Base-by-base conservation (phyloP, 2,113 vertebrate species). In the Dolichallabes microphthalmus region DNA sequence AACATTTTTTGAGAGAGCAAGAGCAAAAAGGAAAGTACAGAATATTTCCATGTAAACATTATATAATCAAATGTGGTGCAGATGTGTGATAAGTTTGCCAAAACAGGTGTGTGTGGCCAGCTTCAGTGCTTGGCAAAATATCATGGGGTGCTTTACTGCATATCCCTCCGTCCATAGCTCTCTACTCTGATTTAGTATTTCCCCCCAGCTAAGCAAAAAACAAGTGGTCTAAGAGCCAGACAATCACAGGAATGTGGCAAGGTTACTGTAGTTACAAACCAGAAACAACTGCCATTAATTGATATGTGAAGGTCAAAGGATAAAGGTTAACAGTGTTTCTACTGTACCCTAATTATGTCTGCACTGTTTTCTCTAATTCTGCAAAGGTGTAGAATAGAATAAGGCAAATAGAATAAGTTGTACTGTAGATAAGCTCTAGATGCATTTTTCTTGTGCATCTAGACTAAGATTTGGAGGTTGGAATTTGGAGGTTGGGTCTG, bases 201-300 rank as follows among this genome's bases (percentile, higher is more conserved):
- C 6, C 78, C 73, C 84, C 74, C 84, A 88, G 55, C 39, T 77
- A 27, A 64, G 60, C 73, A 80, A 89, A 91, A 85, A 86, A 84
- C 90, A 90, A 90, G 88, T 90, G 86, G 86, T 89, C 86, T 86
- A 30, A 92, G 89, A 89, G 78, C 85, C 88, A 89, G 89, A 90
- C 82, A 61, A 27, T 25, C 50, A 71, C 52, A 32, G 17, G 32
- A 83, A 45, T 35, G 57, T 71, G 13, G 53, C 52, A n/a, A 83
- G 12, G 22, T 58, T 83, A 58, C 52, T 14, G 39, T 45, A 60
- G 53, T 30, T 30, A 83, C 66, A 57, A 27, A 20, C 3, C 27
- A 35, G n/a, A 82, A 66, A 82, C 57, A 25, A 32, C 32, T 58
- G 69, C 69, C 35, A 13, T 39, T 5, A 60, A 32, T 20, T 35